These are phyloP conservation scores for Dinomys branickii DNA, from an alignment of 2,113 vertebrate species.

Conservation along the genomic window DNA sequence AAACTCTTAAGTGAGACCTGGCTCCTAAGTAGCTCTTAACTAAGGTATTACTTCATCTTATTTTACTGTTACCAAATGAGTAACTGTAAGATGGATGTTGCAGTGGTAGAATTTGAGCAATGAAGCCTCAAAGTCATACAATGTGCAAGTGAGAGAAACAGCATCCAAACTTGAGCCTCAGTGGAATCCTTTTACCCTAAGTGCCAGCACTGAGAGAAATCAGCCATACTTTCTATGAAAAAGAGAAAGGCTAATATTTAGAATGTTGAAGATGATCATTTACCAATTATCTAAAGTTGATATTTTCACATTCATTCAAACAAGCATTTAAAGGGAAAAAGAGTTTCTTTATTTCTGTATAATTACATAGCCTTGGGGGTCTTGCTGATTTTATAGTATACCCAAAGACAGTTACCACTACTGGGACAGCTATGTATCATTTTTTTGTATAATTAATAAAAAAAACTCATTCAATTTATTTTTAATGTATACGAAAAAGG, in stretches of 20 bases:
- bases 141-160: neutral
- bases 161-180: neutral
- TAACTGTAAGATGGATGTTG: neutral
- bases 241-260: neutral
- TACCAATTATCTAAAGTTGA: slow-evolving; percentile 30
- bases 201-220: neutral
- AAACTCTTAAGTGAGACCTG: neutral
- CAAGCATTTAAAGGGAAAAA: slow-evolving; percentile 62
- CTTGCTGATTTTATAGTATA: slow-evolving; percentile 58
- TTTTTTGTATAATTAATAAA: too few species aligned
- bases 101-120: neutral
- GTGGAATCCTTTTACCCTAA: neutral
- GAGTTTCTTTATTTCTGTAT: slow-evolving; percentile 13
- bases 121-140: neutral
- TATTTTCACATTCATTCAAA: slow-evolving; percentile 44
- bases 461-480: too few species aligned
- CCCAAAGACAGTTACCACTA: slow-evolving; percentile 65
- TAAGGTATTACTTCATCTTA: neutral
- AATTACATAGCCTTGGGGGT: slow-evolving; percentile 36
- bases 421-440: slow-evolving; percentile 71
- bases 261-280: neutral
- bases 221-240: neutral
- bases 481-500: too few species aligned
- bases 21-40: neutral
- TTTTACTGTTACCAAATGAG: neutral